These are phyloP conservation scores for Dynastes grantii DNA, from an alignment of 2,888 invertebrate genomes.

Conservation along the genomic window DNA sequence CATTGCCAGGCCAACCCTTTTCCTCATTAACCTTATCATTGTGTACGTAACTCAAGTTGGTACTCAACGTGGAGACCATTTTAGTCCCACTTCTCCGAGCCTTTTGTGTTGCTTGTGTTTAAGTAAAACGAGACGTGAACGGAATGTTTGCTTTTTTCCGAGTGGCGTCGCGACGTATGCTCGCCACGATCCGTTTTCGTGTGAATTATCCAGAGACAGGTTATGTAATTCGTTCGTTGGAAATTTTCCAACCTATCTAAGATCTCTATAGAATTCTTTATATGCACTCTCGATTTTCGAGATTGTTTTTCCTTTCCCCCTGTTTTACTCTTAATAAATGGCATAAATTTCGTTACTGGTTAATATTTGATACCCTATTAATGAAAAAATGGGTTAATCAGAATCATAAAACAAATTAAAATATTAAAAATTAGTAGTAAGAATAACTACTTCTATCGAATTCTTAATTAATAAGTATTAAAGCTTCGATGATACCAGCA, in stretches of 20 bases:
- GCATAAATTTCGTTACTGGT: constrained; percentile 13
- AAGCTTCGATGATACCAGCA: no score
- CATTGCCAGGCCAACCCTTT: constrained; percentile 52
- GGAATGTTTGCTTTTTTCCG: constrained; percentile 41
- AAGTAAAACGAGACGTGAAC: constrained; percentile 44
- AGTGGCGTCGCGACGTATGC: constrained; percentile 30
- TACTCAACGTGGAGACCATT: constrained; percentile 50
- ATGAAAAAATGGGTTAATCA: no score
- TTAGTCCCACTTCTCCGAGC: constrained; percentile 44
- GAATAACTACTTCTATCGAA: no score
- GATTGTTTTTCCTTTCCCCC: constrained; percentile 9
- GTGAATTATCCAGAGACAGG: constrained; percentile 39
- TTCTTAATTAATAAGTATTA: no score
- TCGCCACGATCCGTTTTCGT: constrained; percentile 29
- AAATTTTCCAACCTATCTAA: constrained; percentile 37
- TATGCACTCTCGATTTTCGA: constrained; percentile 23
- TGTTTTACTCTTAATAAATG: background rate
- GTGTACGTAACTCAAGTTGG: constrained; percentile 54
- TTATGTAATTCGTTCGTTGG: constrained; percentile 37
- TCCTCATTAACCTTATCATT: constrained; percentile 55
- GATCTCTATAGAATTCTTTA: constrained; percentile 27
- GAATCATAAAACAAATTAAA: no score
- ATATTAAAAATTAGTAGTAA: no score
- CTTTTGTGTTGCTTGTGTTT: constrained; percentile 49
- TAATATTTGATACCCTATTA: background rate